Base-by-base conservation (phyloP, 37 sponge, comb jelly and placozoan genomes). In the Spongia lamella region DNA sequence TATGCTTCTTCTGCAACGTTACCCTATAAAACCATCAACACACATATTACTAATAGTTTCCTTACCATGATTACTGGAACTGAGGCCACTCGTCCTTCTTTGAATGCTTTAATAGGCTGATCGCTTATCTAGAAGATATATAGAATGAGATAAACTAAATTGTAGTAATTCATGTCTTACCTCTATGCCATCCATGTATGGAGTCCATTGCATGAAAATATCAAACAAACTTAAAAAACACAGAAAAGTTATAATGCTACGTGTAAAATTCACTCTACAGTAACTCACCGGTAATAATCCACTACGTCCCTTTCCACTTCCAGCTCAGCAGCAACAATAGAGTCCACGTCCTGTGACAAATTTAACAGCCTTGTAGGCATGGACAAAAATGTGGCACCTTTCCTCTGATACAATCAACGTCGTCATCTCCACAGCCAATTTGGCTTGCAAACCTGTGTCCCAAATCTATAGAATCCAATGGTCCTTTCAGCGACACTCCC, bases 191-290 rank as follows among this genome's bases (percentile, higher is more conserved):
- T 89, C 90, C 37, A 84, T 62, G 32, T 57, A 57, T 40, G 90
- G 90, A 13, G 85, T 89, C 90, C 90, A 89, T 33, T 76, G 85
- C 0, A 89, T 61, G 58, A 89, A 89, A 7, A 89, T 31, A 58
- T 89, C 85, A 51, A 89, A 39, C 7, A 66, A 27, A 56, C 86
- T 86, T 37, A 11, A 31, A 35, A 5, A 43, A 43, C 9, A 43
- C 9, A 43, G 7, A 43, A 9, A 43, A 13, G 5, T 13, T 43
- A 43, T 43, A 43, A 43, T 43, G n/a, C n/a, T n/a, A 43, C 47
- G 9, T 43, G 9, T 43, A 13, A 43, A n/a, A n/a, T n/a, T n/a
- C n/a, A n/a, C n/a, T n/a, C n/a, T n/a, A n/a, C 5, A 1, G 31
- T 7, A 7, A 70, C 79, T 67, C 20, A 88, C 89, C 77, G 65